Base-by-base conservation (phyloP, 2,797 vertebrate species). In the Lepus townsendii region DNA sequence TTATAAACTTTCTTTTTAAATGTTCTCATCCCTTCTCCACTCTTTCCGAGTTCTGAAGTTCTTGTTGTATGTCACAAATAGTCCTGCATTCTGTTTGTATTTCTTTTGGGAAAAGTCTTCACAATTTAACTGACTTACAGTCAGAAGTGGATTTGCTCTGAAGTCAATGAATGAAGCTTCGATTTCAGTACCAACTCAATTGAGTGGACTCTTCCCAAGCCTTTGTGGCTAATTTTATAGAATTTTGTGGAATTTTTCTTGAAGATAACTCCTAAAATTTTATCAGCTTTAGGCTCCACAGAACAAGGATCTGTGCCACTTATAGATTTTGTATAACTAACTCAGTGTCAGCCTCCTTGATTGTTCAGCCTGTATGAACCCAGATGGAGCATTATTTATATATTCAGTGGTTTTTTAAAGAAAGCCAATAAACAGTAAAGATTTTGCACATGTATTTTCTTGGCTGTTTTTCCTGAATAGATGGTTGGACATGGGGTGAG, bases 1-100 rank as follows among this genome's bases (percentile, higher is more conserved):
- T 96, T 52, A 95, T 20, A 95, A 96, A 92, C 42, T 52, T 80
- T 92, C 79, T 94, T 93, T 95, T 95, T 80, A 68, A 88, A 69
- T 77, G 78, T 50, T 91, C 71, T 7, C 24, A 63, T 92, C 19
- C 35, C 54, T 11, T 82, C 24, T 83, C 78, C 0, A 62, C 38
- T 93, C 13, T 84, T 16, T 73, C 27, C n/a, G 76, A 69, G 20
- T 95, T 77, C n/a, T 79, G 63, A 83, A n/a, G 42, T 93, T 90
- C 54, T 76, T 86, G 9, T 57, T 16, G 68, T 96, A 63, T 30
- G 5, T 77, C 62, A 92, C 83, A 54, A 92, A 72, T 11, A 93
- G 20, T 32, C 22, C 94, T 27, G 1, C 26, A 65, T 26, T 42
- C 35, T 94, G n/a, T 52, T 57, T 86, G 26, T 42, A 50, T 65